These are phyloP conservation scores for Lacerta viridis DNA, from an alignment of 2,797 vertebrate genomes.

Conservation along the genomic window DNA sequence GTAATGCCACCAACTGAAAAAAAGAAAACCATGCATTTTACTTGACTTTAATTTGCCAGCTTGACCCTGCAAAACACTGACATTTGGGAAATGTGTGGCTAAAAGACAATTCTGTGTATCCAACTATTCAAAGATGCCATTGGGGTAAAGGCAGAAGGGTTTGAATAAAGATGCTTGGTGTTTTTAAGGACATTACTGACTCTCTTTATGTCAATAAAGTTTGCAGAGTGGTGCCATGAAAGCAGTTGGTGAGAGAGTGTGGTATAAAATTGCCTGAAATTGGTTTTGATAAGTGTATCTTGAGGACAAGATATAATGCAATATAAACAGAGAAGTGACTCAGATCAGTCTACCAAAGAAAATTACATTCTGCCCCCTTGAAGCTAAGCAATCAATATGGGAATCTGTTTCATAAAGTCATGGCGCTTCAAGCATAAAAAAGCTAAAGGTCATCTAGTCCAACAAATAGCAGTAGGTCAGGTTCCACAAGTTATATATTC, in stretches of 20 bases:
- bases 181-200: slow-evolving; percentile 25
- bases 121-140: slow-evolving; percentile 21
- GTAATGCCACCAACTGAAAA: background rate
- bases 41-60: slow-evolving; percentile 12
- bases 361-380: slow-evolving; percentile 35
- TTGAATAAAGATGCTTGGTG: slow-evolving; percentile 4
- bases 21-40: slow-evolving; percentile 5
- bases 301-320: slow-evolving; percentile 26
- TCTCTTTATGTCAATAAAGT: slow-evolving; percentile 27
- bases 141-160: background rate
- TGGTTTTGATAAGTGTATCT: slow-evolving; percentile 31
- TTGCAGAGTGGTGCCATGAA: slow-evolving; percentile 7
- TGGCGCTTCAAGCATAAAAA: slow-evolving; percentile 1
- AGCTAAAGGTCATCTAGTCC: slow-evolving; percentile 35
- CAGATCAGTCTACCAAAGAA: slow-evolving; percentile 45
- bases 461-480: slow-evolving; percentile 6
- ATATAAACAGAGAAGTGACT: slow-evolving; percentile 31
- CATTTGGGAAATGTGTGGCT: background rate
- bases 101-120: slow-evolving; percentile 25
- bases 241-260: slow-evolving; percentile 20
- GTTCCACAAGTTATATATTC: background rate
- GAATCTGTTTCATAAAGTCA: slow-evolving; percentile 31
- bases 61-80: background rate
- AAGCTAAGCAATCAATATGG: slow-evolving; percentile 37
- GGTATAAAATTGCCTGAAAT: slow-evolving; percentile 21